These are phyloP conservation scores for Muscidifurax raptorellus DNA, from an alignment of 1,140 invertebrate genomes.

Conservation along the genomic window DNA sequence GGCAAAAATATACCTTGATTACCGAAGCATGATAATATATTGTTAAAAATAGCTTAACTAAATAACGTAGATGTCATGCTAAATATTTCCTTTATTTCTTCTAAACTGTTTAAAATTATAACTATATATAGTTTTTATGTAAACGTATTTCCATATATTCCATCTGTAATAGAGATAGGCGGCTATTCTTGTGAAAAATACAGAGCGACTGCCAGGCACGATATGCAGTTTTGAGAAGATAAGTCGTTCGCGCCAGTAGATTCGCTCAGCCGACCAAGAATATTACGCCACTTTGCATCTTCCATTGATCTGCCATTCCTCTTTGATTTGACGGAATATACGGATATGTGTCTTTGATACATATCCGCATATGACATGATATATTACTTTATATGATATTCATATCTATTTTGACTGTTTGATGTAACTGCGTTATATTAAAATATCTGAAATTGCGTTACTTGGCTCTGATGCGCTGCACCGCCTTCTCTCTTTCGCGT, in stretches of 20 bases:
- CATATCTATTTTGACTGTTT: neutral
- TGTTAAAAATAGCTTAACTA: no score
- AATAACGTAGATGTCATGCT: no score
- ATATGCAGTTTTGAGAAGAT: neutral
- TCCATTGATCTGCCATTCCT: neutral
- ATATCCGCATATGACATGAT: neutral
- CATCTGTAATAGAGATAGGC: no score
- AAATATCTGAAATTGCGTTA: constrained; percentile 62
- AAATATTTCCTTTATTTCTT: neutral
- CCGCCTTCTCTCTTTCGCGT: neutral
- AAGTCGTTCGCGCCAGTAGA: no score
- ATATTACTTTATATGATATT: neutral
- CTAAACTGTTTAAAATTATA: neutral
- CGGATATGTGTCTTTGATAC: neutral
- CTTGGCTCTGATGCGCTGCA: constrained; percentile 64
- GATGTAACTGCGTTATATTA: constrained; percentile 5
- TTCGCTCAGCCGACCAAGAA: neutral
- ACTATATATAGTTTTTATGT: no score
- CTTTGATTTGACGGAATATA: neutral
- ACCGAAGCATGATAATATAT: neutral
- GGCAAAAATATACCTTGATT: constrained; percentile 7
- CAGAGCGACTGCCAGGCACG: neutral
- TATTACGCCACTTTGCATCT: neutral
- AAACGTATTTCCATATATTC: no score
- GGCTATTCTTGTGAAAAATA: neutral